Conservation (phyloP, 35 echinoderm and acorn worm genomes). For the Hemicentrotus pulcherrimus region DNA sequence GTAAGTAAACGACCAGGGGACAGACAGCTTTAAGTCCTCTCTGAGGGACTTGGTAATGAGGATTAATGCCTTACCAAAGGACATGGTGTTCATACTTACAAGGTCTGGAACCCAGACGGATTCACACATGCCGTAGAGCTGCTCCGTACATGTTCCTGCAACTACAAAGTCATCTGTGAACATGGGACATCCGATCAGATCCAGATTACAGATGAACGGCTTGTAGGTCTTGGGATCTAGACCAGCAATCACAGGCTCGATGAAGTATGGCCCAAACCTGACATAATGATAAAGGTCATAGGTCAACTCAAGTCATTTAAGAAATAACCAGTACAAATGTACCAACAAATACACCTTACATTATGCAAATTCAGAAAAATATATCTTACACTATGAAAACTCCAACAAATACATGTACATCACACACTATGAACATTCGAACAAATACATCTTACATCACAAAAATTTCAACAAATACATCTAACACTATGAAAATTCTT, state of each 20-base stretch:
- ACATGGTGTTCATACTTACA: conserved; percentile 59
- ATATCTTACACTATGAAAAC: no score
- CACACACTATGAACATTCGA: no score
- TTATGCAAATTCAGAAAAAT: no score
- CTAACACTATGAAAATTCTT: no score
- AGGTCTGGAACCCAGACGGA: conserved; percentile 93
- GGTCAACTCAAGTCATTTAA: neutral
- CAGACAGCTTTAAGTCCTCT: no score
- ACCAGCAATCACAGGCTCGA: conserved; percentile 96
- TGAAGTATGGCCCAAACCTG: conserved; percentile 99
- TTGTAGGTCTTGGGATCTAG: conserved; percentile 89
- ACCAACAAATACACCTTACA: no score
- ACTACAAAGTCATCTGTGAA: conserved; percentile 98
- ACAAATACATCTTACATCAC: no score
- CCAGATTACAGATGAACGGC: conserved; percentile 96
- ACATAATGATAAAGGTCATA: conserved; percentile 1
- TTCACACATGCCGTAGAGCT: conserved; percentile 99
- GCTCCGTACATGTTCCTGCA: conserved; percentile 94
- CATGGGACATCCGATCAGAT: conserved; percentile 97
- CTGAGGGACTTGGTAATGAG: no score
- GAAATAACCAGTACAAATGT: neutral
- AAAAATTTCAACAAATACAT: no score
- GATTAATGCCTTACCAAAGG: no score
- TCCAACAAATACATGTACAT: no score
- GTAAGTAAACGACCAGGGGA: no score